Percentiles rank a stretch among this genome's conserved stretches.
Conservation (phyloP, 2,888 invertebrate species). For the Harpalus rufipes region DNA sequence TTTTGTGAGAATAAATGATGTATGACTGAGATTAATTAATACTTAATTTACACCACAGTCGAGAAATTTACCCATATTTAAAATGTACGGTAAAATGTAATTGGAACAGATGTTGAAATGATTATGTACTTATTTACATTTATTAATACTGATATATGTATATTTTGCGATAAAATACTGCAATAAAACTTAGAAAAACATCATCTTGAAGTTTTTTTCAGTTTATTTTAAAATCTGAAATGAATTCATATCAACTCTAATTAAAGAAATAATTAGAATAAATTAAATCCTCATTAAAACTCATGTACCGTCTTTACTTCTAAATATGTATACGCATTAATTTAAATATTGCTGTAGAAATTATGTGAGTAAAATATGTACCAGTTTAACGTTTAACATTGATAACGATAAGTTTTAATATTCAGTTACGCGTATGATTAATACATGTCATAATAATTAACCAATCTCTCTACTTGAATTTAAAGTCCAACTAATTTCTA, state of each 20-base stretch:
- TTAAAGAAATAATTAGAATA: constrained; percentile 8
- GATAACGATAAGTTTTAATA: constrained; percentile 20
- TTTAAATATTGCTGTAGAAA: constrained; percentile 5
- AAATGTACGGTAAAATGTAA: too few relatives aligned
- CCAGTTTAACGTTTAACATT: constrained; percentile 7
- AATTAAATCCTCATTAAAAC: constrained; percentile 8
- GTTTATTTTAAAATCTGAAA: neutral
- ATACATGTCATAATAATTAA: constrained; percentile 37
- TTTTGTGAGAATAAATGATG: too few relatives aligned
- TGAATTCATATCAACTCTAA: neutral
- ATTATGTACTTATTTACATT: neutral
- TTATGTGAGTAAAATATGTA: constrained; percentile 1
- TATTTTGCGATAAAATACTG: neutral
- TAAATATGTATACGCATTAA: constrained; percentile 1
- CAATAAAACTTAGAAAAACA: neutral
- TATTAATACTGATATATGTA: constrained; percentile 11
- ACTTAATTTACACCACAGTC: too few relatives aligned
- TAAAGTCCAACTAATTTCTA: neutral
- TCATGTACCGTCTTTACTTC: neutral
- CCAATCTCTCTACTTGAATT: constrained; percentile 23
- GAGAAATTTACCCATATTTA: too few relatives aligned
- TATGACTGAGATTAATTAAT: too few relatives aligned
- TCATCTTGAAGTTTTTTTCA: neutral
- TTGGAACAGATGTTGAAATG: too few relatives aligned
- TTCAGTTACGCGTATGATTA: constrained; percentile 27